Conservation (phyloP, 2,888 invertebrate species). For the Orchesellides sinensis region DNA sequence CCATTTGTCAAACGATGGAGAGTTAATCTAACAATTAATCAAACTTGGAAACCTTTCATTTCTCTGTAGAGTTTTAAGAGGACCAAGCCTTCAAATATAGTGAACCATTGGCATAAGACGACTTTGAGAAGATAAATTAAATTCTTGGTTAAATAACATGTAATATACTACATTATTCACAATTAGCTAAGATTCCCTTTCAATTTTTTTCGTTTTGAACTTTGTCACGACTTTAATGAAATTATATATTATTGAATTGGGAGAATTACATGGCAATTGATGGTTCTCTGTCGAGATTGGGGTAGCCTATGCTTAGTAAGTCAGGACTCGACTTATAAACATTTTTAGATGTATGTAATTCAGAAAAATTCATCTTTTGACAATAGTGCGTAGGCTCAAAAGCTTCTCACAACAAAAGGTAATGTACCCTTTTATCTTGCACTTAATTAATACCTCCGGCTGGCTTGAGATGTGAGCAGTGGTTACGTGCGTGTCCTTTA, state of each 20-base stretch:
- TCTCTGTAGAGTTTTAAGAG: neutral
- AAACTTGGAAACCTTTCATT: constrained; percentile 26
- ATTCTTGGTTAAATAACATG: constrained; percentile 30
- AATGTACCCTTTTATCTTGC: constrained; percentile 33
- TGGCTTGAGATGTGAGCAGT: constrained; percentile 34
- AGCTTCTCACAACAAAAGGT: neutral
- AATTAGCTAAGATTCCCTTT: constrained; percentile 38
- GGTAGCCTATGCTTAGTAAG: too few species aligned
- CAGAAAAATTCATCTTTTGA: constrained; percentile 34
- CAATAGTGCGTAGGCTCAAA: constrained; percentile 47
- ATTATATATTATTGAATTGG: too few species aligned
- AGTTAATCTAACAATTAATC: constrained; percentile 53
- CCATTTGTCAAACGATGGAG: constrained; percentile 49
- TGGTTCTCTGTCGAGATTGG: too few species aligned
- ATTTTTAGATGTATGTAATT: constrained; percentile 29
- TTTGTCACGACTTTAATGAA: constrained; percentile 50
- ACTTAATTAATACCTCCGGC: constrained; percentile 54
- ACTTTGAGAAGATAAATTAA: constrained; percentile 19
- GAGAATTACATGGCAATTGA: too few species aligned
- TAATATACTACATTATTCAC: constrained; percentile 5
- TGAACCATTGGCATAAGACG: neutral
- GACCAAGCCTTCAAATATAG: neutral
- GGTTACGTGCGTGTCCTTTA: constrained; percentile 13
- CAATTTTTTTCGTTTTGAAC: constrained; percentile 44
- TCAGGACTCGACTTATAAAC: too few species aligned